Percentiles rank a stretch among this genome's conserved stretches.
Conservation (phyloP, 2,797 vertebrate genomes). For the Astyanax mexicanus region DNA sequence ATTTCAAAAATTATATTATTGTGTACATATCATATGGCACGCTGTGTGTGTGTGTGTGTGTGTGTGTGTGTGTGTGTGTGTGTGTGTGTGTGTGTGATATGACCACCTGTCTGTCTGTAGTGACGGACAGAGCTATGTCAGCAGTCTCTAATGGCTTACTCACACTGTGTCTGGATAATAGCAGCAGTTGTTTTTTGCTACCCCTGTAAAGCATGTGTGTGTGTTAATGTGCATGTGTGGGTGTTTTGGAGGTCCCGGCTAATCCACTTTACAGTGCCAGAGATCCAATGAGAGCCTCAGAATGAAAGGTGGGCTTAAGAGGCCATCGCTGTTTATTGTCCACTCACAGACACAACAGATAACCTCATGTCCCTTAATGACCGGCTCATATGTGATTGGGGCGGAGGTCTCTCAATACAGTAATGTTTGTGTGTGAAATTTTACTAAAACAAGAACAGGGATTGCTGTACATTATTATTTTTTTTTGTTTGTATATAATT, state of each 20-base stretch:
- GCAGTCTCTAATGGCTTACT: slow-evolving; percentile 51
- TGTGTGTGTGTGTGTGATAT: not conserved
- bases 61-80: not conserved
- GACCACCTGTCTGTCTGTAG: slow-evolving; percentile 19
- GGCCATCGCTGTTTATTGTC: not conserved
- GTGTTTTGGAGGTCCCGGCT: slow-evolving; percentile 23
- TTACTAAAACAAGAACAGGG: not conserved
- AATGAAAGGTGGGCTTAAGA: slow-evolving; percentile 14
- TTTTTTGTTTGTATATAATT: no score
- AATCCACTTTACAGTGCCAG: slow-evolving; percentile 3
- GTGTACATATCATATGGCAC: no score
- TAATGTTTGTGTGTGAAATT: not conserved
- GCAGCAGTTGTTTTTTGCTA: slow-evolving; percentile 35
- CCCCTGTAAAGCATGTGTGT: not conserved
- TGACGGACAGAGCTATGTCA: slow-evolving; percentile 25
- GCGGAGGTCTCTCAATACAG: not conserved
- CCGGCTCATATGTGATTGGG: not conserved
- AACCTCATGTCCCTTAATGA: not conserved
- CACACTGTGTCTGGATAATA: slow-evolving; percentile 25
- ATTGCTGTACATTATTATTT: no score
- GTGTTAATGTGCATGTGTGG: not conserved
- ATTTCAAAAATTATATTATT: no score
- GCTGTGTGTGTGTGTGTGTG: not conserved
- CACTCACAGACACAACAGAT: slow-evolving; percentile 8
- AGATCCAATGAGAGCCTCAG: slow-evolving; percentile 8